Evolutionary conservation across 2,113 vertebrate species (phyloP).

Genomic region (Equus przewalskii): DNA sequence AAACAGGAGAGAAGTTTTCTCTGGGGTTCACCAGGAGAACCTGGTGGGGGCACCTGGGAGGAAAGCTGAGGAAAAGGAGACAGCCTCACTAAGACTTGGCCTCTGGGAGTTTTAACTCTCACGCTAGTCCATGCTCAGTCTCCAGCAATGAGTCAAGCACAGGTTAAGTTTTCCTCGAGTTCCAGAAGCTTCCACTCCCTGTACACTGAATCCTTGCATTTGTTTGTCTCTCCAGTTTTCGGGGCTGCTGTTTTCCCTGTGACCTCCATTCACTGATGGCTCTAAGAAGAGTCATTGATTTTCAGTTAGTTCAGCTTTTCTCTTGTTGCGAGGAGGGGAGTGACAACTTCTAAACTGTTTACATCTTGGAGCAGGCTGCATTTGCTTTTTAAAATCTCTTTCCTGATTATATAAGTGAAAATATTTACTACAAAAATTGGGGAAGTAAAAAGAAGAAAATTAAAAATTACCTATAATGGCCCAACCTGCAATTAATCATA

Average conservation of each 20-base stretch:
- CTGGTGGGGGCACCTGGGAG: background rate
- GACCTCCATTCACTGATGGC: background rate
- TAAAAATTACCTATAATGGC: background rate
- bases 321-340: background rate
- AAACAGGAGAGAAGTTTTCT: background rate
- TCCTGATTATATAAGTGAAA: background rate
- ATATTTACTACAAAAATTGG: background rate
- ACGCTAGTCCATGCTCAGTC: background rate
- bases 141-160: background rate
- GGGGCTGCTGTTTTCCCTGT: background rate
- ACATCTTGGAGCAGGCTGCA: too few species aligned
- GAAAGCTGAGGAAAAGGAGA: background rate
- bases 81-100: background rate
- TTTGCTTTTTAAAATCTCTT: background rate
- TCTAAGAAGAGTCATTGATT: background rate
- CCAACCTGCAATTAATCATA: background rate
- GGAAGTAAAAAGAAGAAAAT: background rate
- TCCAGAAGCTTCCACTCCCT: background rate
- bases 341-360: background rate
- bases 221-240: background rate
- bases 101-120: background rate
- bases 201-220: background rate
- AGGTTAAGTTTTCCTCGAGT: background rate
- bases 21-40: background rate
- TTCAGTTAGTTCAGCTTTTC: background rate